These are phyloP conservation scores for Taeniopygia guttata DNA, from an alignment of 2,797 vertebrate genomes.

Conservation along the genomic window DNA sequence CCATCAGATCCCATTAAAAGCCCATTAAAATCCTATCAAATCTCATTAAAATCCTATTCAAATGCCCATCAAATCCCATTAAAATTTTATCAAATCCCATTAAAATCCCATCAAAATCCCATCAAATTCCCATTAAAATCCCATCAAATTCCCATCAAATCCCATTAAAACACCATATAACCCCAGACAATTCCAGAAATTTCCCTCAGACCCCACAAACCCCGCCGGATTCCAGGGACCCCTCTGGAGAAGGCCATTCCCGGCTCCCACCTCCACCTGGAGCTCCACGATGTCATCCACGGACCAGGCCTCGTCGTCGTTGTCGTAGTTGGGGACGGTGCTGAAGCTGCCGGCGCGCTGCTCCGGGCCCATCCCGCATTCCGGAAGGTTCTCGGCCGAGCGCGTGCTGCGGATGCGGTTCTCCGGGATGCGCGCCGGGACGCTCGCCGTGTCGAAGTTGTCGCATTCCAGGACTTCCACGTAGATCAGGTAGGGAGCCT, in stretches of 20 bases:
- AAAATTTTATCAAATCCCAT: background rate
- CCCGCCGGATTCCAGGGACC: no score
- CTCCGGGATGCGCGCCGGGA: constrained; percentile 91
- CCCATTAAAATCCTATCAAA: background rate
- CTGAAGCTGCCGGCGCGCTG: constrained; percentile 89
- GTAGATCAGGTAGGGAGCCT: constrained; percentile 97
- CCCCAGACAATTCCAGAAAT: no score
- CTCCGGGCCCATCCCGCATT: constrained; percentile 86
- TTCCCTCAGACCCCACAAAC: no score
- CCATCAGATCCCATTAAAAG: no score
- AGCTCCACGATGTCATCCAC: constrained; percentile 95
- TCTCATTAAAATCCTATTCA: no score
- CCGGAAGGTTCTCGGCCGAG: constrained; percentile 93
- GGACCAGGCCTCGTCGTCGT: constrained; percentile 95
- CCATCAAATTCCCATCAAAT: background rate
- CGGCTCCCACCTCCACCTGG: constrained; percentile 87
- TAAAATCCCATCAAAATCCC: no score
- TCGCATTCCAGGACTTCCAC: constrained; percentile 97
- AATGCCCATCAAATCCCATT: background rate
- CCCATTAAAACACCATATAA: no score
- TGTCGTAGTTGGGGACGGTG: constrained; percentile 92
- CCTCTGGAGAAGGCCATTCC: background rate
- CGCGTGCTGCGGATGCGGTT: constrained; percentile 92
- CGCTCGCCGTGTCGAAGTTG: constrained; percentile 90
- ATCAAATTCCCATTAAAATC: background rate